Evolutionary conservation across 2,113 vertebrate genomes (phyloP), one percentile per base, ranked within the genome.

Genomic region (Cynocephalus volans): DNA sequence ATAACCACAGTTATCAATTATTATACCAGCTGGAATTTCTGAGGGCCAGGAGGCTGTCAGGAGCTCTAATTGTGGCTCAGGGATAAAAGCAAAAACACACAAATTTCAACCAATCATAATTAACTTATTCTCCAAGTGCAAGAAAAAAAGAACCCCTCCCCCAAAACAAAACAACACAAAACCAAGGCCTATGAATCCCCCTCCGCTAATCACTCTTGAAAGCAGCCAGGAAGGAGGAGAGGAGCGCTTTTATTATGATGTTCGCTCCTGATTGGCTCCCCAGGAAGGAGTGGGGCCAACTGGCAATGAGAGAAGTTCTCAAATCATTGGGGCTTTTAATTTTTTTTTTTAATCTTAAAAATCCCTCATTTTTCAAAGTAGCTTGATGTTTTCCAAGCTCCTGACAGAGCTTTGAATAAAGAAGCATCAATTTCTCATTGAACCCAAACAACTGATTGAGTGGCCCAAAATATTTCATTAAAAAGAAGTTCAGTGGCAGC

Each of bases 1-100:
- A 98, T 98, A 98, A 98, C 97, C 96, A 96, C 87, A 81, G 97
- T 97, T 98, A 98, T 98, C 98, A 98, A 98, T 98, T 98, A 97
- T 97, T 98, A 93, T 96, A 98, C 97, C 96, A 97, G 97, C 97
- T 97, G 98, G 97, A 98, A 98, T 97, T 98, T 98, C 97, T 98
- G 97, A 26, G 96, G 98, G 97, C 93, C 97, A 98, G 97, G 88
- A 98, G 97, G 97, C 98, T 98, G 98, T 98, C 98, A 97, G 98
- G 96, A 86, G 93, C 98, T 96, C 96, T 98, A 98, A 98, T 98
- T 98, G 97, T 98, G 96, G 98, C 85, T 90, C 97, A 79, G 94
- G 97, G 97, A 98, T 98, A 97, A 98, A 98, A 98, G 97, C 97
- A 96, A 97, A 97, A 96, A 98, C 97, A 97, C 97, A 98, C 97